Evolutionary conservation across 2,113 vertebrate species (phyloP).

Genomic region (Suricata suricatta): DNA sequence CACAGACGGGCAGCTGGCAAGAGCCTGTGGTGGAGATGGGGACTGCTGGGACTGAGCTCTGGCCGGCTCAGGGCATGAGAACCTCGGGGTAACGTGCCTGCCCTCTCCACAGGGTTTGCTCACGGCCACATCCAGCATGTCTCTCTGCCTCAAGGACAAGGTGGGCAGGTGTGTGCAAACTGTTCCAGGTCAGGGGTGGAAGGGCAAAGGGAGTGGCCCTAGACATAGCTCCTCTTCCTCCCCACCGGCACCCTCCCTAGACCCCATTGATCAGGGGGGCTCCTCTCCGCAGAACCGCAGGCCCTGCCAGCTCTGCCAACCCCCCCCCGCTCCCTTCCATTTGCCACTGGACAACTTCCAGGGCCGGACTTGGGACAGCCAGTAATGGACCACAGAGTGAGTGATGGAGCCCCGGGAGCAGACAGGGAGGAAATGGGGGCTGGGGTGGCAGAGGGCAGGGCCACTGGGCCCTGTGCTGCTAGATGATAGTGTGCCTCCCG

Average conservation of each 20-base stretch:
- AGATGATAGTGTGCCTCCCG: too few relatives aligned
- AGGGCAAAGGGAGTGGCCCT: not conserved
- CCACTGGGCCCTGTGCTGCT: not conserved
- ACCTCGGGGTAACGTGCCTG: accelerated
- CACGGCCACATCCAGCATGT: not conserved
- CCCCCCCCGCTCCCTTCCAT: constrained; percentile 49
- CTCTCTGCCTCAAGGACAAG: not conserved
- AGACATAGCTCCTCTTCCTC: accelerated
- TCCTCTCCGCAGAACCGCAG: constrained; percentile 6
- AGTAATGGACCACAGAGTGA: constrained; percentile 83
- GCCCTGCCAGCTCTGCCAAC: constrained; percentile 52
- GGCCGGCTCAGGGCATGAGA: too few relatives aligned
- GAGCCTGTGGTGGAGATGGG: not conserved
- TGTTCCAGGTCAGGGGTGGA: not conserved
- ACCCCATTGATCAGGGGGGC: constrained; percentile 4
- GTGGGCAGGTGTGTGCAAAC: not conserved
- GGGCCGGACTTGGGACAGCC: constrained; percentile 8
- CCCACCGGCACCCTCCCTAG: not conserved
- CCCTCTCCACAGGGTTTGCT: not conserved
- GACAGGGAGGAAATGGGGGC: not conserved
- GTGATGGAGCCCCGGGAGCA: constrained; percentile 63
- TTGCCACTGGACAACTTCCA: constrained; percentile 71
- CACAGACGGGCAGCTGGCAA: not conserved
- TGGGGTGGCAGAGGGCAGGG: constrained; percentile 53
- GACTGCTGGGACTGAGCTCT: not conserved